Evolutionary conservation across 1,140 invertebrate genomes (phyloP), one percentile per base, ranked within the genome.

Genomic region (Drosophila sp.): DNA sequence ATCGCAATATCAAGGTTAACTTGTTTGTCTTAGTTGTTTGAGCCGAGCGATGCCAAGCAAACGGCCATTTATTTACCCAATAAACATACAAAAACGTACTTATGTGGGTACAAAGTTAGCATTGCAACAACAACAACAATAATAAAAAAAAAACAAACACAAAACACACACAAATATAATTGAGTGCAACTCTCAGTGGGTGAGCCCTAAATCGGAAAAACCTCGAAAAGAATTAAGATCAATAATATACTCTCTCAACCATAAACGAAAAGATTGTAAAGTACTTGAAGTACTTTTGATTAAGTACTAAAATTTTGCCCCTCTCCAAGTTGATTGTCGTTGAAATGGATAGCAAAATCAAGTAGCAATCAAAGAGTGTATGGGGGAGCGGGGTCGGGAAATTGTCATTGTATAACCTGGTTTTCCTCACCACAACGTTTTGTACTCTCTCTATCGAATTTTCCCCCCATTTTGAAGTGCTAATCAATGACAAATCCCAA

Each of bases 401-500:
- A 41, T 41, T n/a, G 2, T 11, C 10, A 41, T 41, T 41, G 40
- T 41, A 17, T 17, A 41, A 41, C n/a, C n/a, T n/a, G 44, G 7
- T 50, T 25, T 44, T 44, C 41, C 41, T 17, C 2, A 47, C 17
- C 17, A 47, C 11, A 44, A 23, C 35, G 35, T 38, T 38, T 44
- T 44, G 41, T 44, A 7, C 35, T 7, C 5, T 38, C 1, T 38
- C 1, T 17, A 17, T 17, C 17, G 17, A 38, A 38, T 5, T 38
- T 40, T 40, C 25, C 25, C 44, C 44, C 44, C 25, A 82, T 44
- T 44, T 44, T 44, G 0, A 82, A 82, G 80, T 82, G 71, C 71
- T 82, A 79, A 82, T 82, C 79, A 85, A 86, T 86, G 78, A 85
- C 74, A 85, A 62, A 86, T 47, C 7, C 8, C 23, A 50, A 50